These are phyloP conservation scores for Plebejus anna DNA, from an alignment of 2,888 invertebrate genomes.

Conservation along the genomic window DNA sequence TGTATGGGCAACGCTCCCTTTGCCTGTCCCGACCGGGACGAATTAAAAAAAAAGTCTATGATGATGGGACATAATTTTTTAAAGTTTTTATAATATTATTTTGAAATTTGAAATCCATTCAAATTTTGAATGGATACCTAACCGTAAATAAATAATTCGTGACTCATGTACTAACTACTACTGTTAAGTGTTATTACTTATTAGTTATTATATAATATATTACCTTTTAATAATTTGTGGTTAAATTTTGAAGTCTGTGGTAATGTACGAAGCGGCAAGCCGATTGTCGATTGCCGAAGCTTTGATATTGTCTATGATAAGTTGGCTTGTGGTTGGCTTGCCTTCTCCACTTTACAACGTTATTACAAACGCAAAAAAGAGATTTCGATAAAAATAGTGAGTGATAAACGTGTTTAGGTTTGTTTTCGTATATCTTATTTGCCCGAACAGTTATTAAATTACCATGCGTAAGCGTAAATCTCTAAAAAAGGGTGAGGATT, in stretches of 20 bases:
- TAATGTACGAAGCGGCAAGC: neutral
- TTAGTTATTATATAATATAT: too few relatives aligned
- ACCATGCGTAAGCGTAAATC: constrained; percentile 74
- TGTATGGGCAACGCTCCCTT: too few relatives aligned
- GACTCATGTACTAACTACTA: too few relatives aligned
- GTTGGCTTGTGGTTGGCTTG: constrained; percentile 26
- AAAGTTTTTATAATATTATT: too few relatives aligned
- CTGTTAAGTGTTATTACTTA: too few relatives aligned
- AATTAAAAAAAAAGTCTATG: too few relatives aligned
- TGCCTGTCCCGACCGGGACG: too few relatives aligned
- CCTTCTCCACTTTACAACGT: constrained; percentile 26
- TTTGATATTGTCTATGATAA: constrained; percentile 30
- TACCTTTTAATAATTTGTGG: neutral
- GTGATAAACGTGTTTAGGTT: constrained; percentile 28
- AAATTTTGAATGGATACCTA: too few relatives aligned
- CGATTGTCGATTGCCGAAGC: constrained; percentile 2
- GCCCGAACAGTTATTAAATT: constrained; percentile 31
- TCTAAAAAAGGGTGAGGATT: constrained; percentile 69
- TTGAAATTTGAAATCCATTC: too few relatives aligned
- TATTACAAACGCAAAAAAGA: constrained; percentile 6
- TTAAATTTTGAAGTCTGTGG: neutral
- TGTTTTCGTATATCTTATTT: constrained; percentile 29
- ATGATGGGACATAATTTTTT: too few relatives aligned
- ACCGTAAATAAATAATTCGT: too few relatives aligned
- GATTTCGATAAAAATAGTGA: constrained; percentile 9